Evolutionary conservation across 2,888 invertebrate species (phyloP).

Genomic region (Plusia festucae): DNA sequence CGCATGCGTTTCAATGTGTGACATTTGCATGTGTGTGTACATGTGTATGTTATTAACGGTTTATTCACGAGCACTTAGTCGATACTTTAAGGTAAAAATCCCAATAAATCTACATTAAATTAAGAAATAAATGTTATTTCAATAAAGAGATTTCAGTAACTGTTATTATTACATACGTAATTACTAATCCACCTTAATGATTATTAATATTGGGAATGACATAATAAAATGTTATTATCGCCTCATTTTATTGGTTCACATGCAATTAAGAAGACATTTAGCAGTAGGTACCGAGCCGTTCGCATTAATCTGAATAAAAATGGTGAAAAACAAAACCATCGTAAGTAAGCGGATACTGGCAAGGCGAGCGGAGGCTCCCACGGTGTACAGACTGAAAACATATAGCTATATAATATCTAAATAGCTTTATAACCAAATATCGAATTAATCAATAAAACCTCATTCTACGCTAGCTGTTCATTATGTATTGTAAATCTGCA

Average conservation of each 20-base stretch:
- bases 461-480: slow-evolving; percentile 40
- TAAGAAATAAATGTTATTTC: slow-evolving; percentile 3
- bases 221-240: slow-evolving; percentile 8
- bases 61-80: no score
- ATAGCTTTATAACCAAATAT: slow-evolving; percentile 52
- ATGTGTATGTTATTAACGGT: no score
- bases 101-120: slow-evolving; percentile 1
- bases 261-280: slow-evolving; percentile 52
- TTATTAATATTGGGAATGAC: slow-evolving; percentile 4
- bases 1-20: no score
- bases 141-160: slow-evolving; percentile 1
- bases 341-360: slow-evolving; percentile 64
- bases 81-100: not conserved
- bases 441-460: slow-evolving; percentile 38
- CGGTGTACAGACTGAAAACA: slow-evolving; percentile 57
- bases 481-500: slow-evolving; percentile 46
- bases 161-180: not conserved
- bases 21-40: no score
- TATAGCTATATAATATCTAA: slow-evolving; percentile 51
- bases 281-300: slow-evolving; percentile 53
- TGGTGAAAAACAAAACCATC: slow-evolving; percentile 56
- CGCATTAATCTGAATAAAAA: slow-evolving; percentile 65
- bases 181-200: slow-evolving; percentile 2
- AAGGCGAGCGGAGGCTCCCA: slow-evolving; percentile 68
- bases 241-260: slow-evolving; percentile 28